Evolutionary conservation across 1,140 invertebrate genomes (phyloP), one percentile per base, ranked within the genome.

Genomic region (Danaus melanippus): DNA sequence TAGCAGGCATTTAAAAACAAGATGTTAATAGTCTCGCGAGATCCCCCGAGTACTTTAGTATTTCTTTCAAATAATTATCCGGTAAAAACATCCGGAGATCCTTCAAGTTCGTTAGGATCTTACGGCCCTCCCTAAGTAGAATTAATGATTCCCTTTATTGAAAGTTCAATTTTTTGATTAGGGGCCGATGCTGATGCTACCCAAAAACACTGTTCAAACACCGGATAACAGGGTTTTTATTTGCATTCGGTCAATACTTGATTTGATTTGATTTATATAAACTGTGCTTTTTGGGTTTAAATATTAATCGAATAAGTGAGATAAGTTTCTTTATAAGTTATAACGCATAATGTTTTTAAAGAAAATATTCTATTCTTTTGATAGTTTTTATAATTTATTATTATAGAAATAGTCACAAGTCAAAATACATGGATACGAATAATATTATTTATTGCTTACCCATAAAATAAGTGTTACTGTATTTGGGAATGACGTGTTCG

Each of bases 81-180:
- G 77, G 76, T 63, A 80, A 82, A 84, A 81, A 83, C 82, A 78
- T 79, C 66, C 67, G 67, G 64, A 71, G 69, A 84, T 83, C 81
- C 71, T 85, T 84, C 76, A 79, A 82, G 74, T 85, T 83, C 79
- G 82, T 85, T 84, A 84, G 72, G 67, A 72, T 68, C 71, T 73
- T 73, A 62, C 70, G 69, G 70, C 72, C 66, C 75, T 78, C 79
- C 77, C 79, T 86, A 86, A 86, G 79, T 68, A 79, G 79, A 83
- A 84, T 83, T 84, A 84, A 84, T 82, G 81, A 82, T 84, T 79
- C 79, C 70, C 81, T 82, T 82, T 84, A 84, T 84, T 84, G 81
- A 80, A 84, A 82, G 79, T 82, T 82, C 79, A 84, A 84, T 84
- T 84, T 84, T 84, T 84, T 84, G 79, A 84, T 84, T 84, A 84